A percentile compares a stretch with the other conserved stretches of the same genome.
These are phyloP conservation scores for Thamnophis sirtalis DNA, from an alignment of 2,113 vertebrate genomes.

Conservation along the genomic window DNA sequence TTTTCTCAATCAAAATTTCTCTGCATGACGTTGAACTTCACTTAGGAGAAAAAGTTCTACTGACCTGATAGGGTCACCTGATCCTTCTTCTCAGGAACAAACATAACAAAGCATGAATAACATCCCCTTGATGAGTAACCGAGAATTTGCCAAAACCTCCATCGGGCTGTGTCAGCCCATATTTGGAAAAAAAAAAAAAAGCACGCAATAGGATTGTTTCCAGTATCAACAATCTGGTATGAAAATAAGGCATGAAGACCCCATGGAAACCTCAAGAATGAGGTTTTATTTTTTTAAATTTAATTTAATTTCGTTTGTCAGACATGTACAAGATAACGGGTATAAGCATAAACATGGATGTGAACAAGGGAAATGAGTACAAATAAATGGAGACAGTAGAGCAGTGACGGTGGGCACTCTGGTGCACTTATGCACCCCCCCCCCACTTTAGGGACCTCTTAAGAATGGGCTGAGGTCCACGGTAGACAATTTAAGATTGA, in stretches of 20 bases:
- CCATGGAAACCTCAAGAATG: background rate
- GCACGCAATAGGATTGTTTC: background rate
- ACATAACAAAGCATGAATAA: background rate
- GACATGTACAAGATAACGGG: no score
- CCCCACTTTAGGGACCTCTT: no score
- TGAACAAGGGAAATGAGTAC: no score
- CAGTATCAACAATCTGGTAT: background rate
- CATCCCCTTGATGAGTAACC: background rate
- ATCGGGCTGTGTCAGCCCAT: background rate
- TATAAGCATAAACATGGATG: no score
- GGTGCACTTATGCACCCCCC: no score
- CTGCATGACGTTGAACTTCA: background rate
- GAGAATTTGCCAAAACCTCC: background rate
- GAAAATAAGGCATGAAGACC: background rate
- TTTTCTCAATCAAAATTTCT: background rate
- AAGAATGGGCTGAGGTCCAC: no score
- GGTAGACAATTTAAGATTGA: no score
- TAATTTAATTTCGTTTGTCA: no score
- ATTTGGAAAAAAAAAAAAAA: background rate
- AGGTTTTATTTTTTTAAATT: no score
- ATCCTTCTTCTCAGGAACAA: background rate
- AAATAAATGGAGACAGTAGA: no score
- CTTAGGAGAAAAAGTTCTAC: background rate
- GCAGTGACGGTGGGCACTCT: no score
- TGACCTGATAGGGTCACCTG: background rate